These are phyloP conservation scores for Peromyscus melanophrys DNA, from an alignment of 2,797 vertebrate genomes.

Conservation along the genomic window DNA sequence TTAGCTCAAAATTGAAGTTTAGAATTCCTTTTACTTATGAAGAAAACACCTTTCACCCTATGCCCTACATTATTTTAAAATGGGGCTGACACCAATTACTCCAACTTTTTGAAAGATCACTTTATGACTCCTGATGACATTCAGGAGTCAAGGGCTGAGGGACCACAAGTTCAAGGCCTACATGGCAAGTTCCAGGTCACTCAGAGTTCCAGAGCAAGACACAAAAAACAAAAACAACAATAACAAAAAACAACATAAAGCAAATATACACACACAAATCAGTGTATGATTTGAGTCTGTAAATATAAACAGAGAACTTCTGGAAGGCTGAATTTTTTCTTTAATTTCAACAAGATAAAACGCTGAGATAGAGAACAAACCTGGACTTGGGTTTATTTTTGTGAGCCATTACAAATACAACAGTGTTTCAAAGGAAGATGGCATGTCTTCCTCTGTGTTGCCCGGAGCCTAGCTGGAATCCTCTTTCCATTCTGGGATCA, in stretches of 20 bases:
- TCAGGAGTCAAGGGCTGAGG: neutral
- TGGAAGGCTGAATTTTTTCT: neutral
- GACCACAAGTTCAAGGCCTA: neutral
- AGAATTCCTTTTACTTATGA: neutral
- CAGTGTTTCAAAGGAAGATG: neutral
- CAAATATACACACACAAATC: neutral
- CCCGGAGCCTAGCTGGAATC: neutral
- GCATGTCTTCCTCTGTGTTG: neutral
- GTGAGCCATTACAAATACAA: neutral
- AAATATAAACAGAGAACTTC: neutral
- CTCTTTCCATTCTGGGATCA: neutral
- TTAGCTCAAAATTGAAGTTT: conserved; percentile 54
- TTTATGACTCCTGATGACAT: neutral
- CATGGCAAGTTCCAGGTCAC: neutral
- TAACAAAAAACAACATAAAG: neutral
- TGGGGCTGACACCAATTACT: neutral
- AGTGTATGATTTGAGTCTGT: neutral
- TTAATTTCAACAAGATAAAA: neutral
- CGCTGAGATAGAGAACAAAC: neutral
- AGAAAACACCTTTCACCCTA: neutral
- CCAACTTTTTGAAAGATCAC: neutral
- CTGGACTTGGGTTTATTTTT: neutral
- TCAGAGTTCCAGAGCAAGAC: neutral
- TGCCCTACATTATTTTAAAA: neutral
- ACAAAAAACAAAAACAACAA: neutral